These are phyloP conservation scores for Oncorhynchus nerka DNA, from an alignment of 2,113 vertebrate genomes.

Conservation along the genomic window DNA sequence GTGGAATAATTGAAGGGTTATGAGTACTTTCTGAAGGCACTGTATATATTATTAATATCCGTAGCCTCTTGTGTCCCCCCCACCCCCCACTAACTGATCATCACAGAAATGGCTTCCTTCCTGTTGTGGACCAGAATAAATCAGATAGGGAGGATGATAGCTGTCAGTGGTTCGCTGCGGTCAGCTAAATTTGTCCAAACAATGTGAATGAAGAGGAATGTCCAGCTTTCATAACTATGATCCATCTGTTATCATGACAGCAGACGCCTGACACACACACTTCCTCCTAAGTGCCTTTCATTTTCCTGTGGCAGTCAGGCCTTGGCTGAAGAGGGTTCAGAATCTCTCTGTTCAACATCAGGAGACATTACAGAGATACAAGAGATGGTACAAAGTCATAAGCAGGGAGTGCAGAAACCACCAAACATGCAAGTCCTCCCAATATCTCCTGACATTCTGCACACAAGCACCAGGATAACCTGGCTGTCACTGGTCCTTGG, in stretches of 20 bases:
- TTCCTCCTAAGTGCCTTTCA: background rate
- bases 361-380: background rate
- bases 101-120: constrained; percentile 42
- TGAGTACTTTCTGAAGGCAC: too few relatives aligned
- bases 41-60: too few relatives aligned
- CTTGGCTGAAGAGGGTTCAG: background rate
- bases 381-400: background rate
- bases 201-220: constrained; percentile 56
- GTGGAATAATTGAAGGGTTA: too few relatives aligned
- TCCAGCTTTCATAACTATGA: constrained; percentile 29
- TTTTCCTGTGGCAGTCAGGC: background rate
- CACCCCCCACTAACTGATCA: constrained; percentile 12
- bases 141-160: constrained; percentile 37
- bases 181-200: constrained; percentile 14
- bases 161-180: constrained; percentile 35
- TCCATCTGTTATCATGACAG: background rate
- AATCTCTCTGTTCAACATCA: background rate
- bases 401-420: background rate
- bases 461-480: background rate
- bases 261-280: background rate
- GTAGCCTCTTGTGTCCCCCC: too few relatives aligned
- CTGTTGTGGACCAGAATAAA: constrained; percentile 48
- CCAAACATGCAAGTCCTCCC: background rate
- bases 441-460: background rate
- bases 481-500: too few relatives aligned